These are phyloP conservation scores for Silurus lanzhouensis DNA, from an alignment of 2,797 vertebrate genomes.

Conservation along the genomic window DNA sequence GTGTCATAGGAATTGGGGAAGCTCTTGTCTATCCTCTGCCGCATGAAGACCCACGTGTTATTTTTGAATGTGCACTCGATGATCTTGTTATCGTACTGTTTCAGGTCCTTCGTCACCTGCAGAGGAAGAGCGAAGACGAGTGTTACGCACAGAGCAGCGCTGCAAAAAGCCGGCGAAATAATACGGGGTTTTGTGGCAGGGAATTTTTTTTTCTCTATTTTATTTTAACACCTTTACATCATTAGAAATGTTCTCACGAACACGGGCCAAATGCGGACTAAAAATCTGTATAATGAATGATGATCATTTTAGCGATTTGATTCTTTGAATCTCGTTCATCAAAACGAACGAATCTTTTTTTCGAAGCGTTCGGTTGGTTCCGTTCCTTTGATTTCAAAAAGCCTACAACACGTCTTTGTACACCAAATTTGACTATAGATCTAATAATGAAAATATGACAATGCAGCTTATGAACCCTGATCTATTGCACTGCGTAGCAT, in stretches of 20 bases:
- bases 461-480: no score
- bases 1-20: constrained; percentile 98
- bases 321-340: no score
- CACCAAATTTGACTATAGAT: no score
- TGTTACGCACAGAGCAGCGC: background rate
- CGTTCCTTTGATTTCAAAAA: no score
- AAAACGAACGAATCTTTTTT: no score
- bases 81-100: constrained; percentile 97
- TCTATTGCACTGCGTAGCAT: no score
- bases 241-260: background rate
- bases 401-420: no score
- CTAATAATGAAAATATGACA: no score
- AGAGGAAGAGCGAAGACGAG: constrained; percentile 39
- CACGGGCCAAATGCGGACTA: background rate
- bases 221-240: background rate
- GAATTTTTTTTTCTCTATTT: background rate
- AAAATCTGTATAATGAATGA: background rate
- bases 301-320: no score
- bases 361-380: no score
- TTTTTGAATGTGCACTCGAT: constrained; percentile 97
- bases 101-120: constrained; percentile 94
- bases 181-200: background rate
- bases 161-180: background rate
- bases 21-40: constrained; percentile 96
- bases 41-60: constrained; percentile 98